phyloP scores from a whole-genome alignment of 2,113 vertebrate species.

The Proterorhinus semilunaris region DNA sequence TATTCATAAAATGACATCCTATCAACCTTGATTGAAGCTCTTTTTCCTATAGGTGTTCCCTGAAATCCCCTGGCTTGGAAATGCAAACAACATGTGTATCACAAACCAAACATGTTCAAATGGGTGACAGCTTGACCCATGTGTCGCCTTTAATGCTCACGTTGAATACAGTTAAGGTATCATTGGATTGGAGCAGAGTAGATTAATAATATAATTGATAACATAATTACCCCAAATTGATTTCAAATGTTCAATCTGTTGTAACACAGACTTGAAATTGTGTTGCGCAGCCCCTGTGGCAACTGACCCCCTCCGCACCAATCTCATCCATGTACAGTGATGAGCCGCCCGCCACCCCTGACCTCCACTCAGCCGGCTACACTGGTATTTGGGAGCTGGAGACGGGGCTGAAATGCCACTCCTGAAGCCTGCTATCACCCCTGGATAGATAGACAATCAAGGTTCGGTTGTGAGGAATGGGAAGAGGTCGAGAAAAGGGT shows the following conservation, averaged over 20 bases:
- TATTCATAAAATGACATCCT: too few species aligned
- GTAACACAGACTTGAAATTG: not conserved
- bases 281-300: not conserved
- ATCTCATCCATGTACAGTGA: conserved; percentile 7
- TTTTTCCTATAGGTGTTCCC: too few species aligned
- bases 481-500: conserved; percentile 7
- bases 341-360: conserved; percentile 11
- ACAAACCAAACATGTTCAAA: too few species aligned
- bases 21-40: too few species aligned
- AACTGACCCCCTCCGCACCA: conserved; percentile 3
- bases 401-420: conserved; percentile 3
- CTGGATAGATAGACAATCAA: conserved; percentile 16
- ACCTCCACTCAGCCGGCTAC: not conserved
- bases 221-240: conserved; percentile 2
- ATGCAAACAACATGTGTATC: too few species aligned
- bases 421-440: conserved; percentile 1
- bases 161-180: not conserved
- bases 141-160: too few species aligned
- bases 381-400: conserved; percentile 18
- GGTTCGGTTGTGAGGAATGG: conserved; percentile 35
- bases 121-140: too few species aligned
- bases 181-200: not conserved
- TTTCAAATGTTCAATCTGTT: not conserved
- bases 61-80: too few species aligned
- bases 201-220: not conserved